phyloP scores from a whole-genome alignment of 2,888 invertebrate genomes.

The Tenthredo scrophulariae region DNA sequence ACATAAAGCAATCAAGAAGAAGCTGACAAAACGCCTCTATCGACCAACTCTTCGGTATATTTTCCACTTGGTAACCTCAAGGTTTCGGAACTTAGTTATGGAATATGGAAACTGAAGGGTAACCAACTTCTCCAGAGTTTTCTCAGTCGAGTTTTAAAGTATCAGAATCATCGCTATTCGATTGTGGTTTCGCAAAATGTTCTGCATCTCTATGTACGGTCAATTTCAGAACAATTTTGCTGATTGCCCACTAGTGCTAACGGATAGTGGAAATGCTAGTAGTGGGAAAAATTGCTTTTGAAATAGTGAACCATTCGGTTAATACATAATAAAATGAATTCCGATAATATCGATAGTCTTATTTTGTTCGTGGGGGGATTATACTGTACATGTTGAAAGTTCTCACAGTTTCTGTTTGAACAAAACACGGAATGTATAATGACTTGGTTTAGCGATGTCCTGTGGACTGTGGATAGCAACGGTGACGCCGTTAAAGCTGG shows the following conservation, averaged over 20 bases:
- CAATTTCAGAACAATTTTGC: too few species aligned
- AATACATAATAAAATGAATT: not conserved
- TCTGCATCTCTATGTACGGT: too few species aligned
- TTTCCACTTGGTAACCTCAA: not conserved
- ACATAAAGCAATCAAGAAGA: not conserved
- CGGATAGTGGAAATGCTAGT: too few species aligned
- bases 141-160: too few species aligned
- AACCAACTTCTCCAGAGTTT: not conserved
- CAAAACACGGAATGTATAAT: not conserved
- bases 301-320: not conserved
- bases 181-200: too few species aligned
- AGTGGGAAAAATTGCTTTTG: too few species aligned
- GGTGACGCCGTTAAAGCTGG: conserved; percentile 32
- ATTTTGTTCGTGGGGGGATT: not conserved
- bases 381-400: not conserved
- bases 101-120: not conserved
- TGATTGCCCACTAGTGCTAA: too few species aligned
- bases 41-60: not conserved
- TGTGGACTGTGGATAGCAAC: not conserved
- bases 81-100: not conserved
- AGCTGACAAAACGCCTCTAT: not conserved
- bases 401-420: not conserved
- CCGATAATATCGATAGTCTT: not conserved
- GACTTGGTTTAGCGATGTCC: not conserved
- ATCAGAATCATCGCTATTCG: too few species aligned